These are phyloP conservation scores for Saccostrea cuccullata DNA, from an alignment of 1,140 invertebrate genomes.

Conservation along the genomic window DNA sequence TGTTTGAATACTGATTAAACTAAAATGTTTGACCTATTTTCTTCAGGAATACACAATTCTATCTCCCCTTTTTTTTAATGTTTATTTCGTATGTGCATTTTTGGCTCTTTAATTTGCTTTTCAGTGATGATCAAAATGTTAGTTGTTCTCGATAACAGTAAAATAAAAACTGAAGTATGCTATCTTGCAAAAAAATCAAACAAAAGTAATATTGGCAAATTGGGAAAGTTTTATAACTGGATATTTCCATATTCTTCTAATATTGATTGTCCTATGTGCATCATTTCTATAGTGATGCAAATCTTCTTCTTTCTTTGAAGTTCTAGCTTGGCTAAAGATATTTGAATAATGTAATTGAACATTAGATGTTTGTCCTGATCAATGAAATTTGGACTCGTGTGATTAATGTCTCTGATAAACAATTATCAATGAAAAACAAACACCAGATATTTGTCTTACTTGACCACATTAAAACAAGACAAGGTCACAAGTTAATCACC, in stretches of 20 bases:
- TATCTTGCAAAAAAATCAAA: not conserved
- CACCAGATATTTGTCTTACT: not conserved
- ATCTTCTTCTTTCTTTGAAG: not conserved
- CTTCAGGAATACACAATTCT: not conserved
- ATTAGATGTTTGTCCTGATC: not conserved
- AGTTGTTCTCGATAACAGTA: not conserved
- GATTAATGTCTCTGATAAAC: constrained; percentile 19
- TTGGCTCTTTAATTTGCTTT: not conserved
- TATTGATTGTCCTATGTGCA: constrained; percentile 1
- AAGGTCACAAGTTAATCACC: not conserved
- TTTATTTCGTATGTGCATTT: not conserved
- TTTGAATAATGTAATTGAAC: constrained; percentile 28
- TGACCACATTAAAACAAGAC: not conserved
- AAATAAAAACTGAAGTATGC: not conserved
- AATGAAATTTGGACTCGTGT: constrained; percentile 22
- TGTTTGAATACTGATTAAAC: constrained; percentile 7
- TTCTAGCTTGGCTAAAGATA: not conserved
- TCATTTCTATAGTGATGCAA: not conserved
- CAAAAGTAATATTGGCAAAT: not conserved
- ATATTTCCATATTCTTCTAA: not conserved
- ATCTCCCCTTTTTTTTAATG: not conserved
- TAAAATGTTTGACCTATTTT: not conserved
- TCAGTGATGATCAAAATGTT: not conserved
- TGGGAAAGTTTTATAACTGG: not conserved
- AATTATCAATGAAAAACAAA: constrained; percentile 34